Percentiles rank a stretch among this genome's conserved stretches.
phyloP scores from a whole-genome alignment of 2,797 vertebrate species.

The Onychomys arenicola region DNA sequence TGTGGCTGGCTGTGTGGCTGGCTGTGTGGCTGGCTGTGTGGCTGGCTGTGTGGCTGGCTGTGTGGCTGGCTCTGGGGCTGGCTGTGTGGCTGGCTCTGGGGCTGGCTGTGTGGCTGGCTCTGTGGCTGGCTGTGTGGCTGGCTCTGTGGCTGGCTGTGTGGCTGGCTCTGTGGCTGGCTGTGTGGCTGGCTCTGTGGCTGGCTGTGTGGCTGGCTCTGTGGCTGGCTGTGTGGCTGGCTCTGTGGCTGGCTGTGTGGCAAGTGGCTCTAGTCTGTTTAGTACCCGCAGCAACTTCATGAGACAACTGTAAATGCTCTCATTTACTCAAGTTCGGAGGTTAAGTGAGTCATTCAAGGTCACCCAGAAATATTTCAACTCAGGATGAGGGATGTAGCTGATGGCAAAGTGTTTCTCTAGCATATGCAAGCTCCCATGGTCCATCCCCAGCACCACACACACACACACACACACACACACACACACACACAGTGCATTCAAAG shows the following conservation, averaged over 20 bases:
- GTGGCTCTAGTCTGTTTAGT: neutral
- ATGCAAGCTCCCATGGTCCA: neutral
- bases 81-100: neutral
- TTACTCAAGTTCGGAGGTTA: neutral
- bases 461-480: neutral
- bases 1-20: neutral
- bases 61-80: neutral
- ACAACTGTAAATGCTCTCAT: neutral
- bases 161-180: no score
- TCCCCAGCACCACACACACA: neutral
- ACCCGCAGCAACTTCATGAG: neutral
- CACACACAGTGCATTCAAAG: neutral
- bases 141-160: no score
- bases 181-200: neutral
- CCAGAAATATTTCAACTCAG: neutral
- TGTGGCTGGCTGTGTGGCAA: neutral
- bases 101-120: no score
- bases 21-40: neutral
- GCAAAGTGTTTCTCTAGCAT: neutral
- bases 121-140: neutral
- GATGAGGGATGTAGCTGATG: neutral
- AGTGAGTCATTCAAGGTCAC: slow-evolving; percentile 20
- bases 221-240: neutral
- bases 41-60: neutral
- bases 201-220: no score